Evolutionary conservation across 2,888 invertebrate genomes (phyloP), one percentile per base, ranked within the genome.

Genomic region (Parasteatoda lunata): DNA sequence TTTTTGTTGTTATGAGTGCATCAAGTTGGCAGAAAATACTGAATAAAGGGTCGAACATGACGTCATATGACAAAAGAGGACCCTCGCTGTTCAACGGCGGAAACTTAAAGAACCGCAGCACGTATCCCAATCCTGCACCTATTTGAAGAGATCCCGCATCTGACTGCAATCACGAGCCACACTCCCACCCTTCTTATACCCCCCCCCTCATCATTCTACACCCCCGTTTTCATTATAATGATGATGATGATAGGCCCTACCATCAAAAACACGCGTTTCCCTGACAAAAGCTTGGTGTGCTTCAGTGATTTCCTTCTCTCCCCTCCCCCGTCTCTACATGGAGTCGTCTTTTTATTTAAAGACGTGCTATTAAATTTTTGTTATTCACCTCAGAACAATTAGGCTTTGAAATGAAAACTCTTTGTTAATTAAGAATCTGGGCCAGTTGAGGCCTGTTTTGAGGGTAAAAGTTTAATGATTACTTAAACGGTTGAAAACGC

Each of bases 191-290:
- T 9, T 71, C 15, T 71, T 66, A 48, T 59, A 6, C 59, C n/a
- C 51, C 66, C 72, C 72, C 73, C 75, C 77, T 48, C 13, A 45
- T n/a, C 45, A 59, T 54, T 51, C 48, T n/a, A 49, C 66, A 51
- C 59, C 30, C 52, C 80, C 5, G 80, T 73, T 59, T 59, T 59
- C 59, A 59, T 47, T 54, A 84, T 78, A 69, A 84, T 84, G 78
- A 79, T 84, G 75, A 79, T 84, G 84, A 78, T 78, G 84, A 78
- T 78, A 69, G 78, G 68, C 8, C 77, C 78, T 68, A 84, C 84
- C 68, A 84, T 84, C 84, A 84, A 79, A 84, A 84, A 84, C 84
- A 84, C 84, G 84, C 78, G 84, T 84, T 75, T 64, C 69, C 48
- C 73, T 73, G 54, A 84, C 84, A 84, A 84, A 77, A 71, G 77